Percentiles rank a stretch among this genome's conserved stretches.
phyloP scores from a whole-genome alignment of 92 coral and sea anemone species.

The Porites lobata region DNA sequence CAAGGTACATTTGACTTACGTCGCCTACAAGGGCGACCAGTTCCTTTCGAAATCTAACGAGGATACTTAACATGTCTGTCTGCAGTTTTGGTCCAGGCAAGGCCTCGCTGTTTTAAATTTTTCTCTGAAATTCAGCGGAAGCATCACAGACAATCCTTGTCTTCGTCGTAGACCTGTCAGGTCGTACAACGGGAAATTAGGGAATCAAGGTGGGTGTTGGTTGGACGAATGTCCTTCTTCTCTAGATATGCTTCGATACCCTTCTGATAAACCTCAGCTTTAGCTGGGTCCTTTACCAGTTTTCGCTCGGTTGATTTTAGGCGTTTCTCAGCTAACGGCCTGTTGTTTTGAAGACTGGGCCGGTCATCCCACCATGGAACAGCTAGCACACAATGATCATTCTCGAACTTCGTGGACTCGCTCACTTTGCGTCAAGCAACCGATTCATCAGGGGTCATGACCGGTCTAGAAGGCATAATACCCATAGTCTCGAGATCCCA shows the following conservation, averaged over 20 bases:
- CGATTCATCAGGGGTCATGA: slow-evolving; percentile 56
- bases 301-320: too few species aligned
- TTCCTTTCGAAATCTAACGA: slow-evolving; percentile 41
- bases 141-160: slow-evolving; percentile 23
- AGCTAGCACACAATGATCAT: slow-evolving; percentile 18
- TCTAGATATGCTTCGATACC: too few species aligned
- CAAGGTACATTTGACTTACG: slow-evolving; percentile 62
- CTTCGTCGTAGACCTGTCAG: slow-evolving; percentile 22
- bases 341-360: slow-evolving; percentile 59
- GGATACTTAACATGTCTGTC: slow-evolving; percentile 40
- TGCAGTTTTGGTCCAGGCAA: slow-evolving; percentile 57
- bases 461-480: slow-evolving; percentile 42
- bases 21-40: slow-evolving; percentile 49
- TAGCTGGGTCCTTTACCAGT: too few species aligned
- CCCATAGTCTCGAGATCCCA: slow-evolving; percentile 77
- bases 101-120: slow-evolving; percentile 57
- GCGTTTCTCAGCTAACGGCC: not conserved
- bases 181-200: slow-evolving; percentile 38
- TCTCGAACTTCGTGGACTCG: slow-evolving; percentile 11
- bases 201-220: not conserved
- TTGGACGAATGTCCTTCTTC: too few species aligned
- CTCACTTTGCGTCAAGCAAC: slow-evolving; percentile 54
- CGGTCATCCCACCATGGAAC: slow-evolving; percentile 69
- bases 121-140: slow-evolving; percentile 7
- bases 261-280: too few species aligned